Evolutionary conservation across 2,888 invertebrate genomes (phyloP).

Genomic region (Sphaerophoria rueppellii): DNA sequence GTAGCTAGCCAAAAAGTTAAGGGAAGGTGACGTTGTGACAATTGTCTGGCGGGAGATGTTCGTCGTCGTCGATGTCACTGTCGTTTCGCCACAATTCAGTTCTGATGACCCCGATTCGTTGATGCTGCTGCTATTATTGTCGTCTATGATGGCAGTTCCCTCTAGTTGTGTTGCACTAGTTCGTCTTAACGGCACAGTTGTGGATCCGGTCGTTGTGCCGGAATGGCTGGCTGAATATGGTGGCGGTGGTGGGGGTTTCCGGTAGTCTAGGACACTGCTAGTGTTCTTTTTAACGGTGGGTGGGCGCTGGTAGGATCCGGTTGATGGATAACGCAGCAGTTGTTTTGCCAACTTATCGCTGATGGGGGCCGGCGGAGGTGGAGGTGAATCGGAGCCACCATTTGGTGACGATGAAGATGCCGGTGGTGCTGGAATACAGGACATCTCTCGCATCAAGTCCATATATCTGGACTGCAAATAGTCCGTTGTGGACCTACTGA

Average conservation of each 20-base stretch:
- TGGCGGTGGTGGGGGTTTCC: slow-evolving; percentile 77
- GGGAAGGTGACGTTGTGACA: slow-evolving; percentile 77
- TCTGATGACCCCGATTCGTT: slow-evolving; percentile 53
- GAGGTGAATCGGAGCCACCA: slow-evolving; percentile 66
- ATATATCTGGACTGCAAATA: slow-evolving; percentile 76
- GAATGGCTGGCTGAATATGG: slow-evolving; percentile 76
- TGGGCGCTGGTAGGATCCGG: slow-evolving; percentile 67
- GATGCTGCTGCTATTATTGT: slow-evolving; percentile 42
- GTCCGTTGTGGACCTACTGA: slow-evolving; percentile 74
- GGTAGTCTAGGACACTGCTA: slow-evolving; percentile 74
- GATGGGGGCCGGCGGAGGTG: slow-evolving; percentile 69
- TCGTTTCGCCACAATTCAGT: slow-evolving; percentile 50
- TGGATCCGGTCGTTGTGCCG: slow-evolving; percentile 51
- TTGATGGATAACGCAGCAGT: slow-evolving; percentile 69
- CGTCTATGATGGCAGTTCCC: slow-evolving; percentile 21
- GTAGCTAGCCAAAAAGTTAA: slow-evolving; percentile 76
- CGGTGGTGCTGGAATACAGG: slow-evolving; percentile 66
- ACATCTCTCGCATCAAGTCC: slow-evolving; percentile 72
- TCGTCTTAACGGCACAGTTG: slow-evolving; percentile 65
- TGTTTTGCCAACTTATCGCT: slow-evolving; percentile 64
- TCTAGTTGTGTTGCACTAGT: slow-evolving; percentile 50
- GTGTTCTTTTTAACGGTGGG: slow-evolving; percentile 70
- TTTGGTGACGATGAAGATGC: slow-evolving; percentile 62
- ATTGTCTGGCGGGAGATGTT: slow-evolving; percentile 75
- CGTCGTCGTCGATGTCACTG: slow-evolving; percentile 38